Evolutionary conservation across 2,888 invertebrate species (phyloP), one percentile per base, ranked within the genome.

Genomic region (Drosophila aldrichi): DNA sequence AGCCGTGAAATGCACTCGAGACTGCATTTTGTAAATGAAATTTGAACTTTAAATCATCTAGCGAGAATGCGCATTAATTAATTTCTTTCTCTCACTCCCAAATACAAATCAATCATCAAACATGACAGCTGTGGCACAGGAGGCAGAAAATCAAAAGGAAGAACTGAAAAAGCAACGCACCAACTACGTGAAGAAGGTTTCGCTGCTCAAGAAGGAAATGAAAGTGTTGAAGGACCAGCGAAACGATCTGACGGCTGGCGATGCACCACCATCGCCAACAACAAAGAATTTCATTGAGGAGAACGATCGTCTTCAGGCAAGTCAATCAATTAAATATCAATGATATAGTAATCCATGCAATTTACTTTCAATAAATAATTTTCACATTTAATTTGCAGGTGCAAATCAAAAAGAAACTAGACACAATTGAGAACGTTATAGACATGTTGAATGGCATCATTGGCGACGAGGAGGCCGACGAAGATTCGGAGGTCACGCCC

Each of bases 401-500:
- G 60, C 93, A 93, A 91, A 93, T 93, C 25, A 91, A 93, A 76
- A 93, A 92, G 79, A 93, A 93, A 82, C 72, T 93, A 49, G 91
- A 96, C 93, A 96, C 97, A 0, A 96, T 97, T 91, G 95, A 96
- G 93, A 97, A 97, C 92, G 97, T 97, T 25, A 96, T 97, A 89
- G 97, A 97, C 90, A 97, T 97, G 96, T 94, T 97, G 86, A 96
- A 96, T 70, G 96, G 96, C 40, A 96, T 97, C 90, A 97, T 97
- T 87, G 96, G 97, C 1, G 96, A 96, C 84, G 96, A 95, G 36
- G 91, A 91, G 41, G 77, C 89, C 10, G 86, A 90, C 1, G 90
- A 91, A 41, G 87, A 88, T 1, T 62, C 60, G 0, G 81, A 86
- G 2, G 74, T 86, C 25, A 56, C 67, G 60, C 69, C 51, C 41